Base-by-base conservation (phyloP, 2,113 vertebrate species). In the Morone chrysops region DNA sequence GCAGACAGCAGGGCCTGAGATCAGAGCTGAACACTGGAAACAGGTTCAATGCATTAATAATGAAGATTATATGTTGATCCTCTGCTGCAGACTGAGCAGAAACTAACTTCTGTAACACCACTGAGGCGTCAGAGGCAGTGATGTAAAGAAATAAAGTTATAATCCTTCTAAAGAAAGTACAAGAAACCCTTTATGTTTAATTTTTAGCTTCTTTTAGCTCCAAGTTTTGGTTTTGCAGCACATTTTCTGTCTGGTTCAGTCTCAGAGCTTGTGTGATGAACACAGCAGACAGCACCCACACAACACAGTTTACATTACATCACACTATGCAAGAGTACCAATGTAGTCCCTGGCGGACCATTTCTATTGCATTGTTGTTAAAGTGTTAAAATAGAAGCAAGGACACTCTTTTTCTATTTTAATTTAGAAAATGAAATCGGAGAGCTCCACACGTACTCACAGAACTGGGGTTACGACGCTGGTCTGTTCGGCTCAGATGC, bases 1-100 rank as follows among this genome's bases (percentile, higher is more conserved):
- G 48, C 48, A 20, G 70, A 38, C 71, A 25, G 66, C 8, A n/a
- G 67, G 25, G 69, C 60, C 80, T 10, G 57, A 75, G 77, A 70
- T 67, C 78, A 48, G 70, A 73, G 76, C 65, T 16, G 70, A 70
- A 13, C 54, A 3, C 9, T 54, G 65, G 74, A 63, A 69, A 75
- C 31, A 2, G 17, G 22, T 77, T 57, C 36, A 69, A 78, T 43
- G 43, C 47, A 41, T 62, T 59, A 59, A 65, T 62, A 71, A 81
- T 48, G 22, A 71, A 75, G 73, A 83, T 67, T 47, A 77, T 0
- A 76, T 65, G 82, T 54, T 73, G 70, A 75, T 78, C n/a, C 48
- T 59, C 41, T 51, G 22, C 59, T 43, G 65, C 1, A 50, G 47
- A 48, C 31, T 47, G 72, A 54, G 12, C 54, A 74, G 61, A 78